Percentiles rank a stretch among this genome's conserved stretches.
Conservation (phyloP, 2,113 vertebrate genomes). For the Brienomyrus brachyistius region DNA sequence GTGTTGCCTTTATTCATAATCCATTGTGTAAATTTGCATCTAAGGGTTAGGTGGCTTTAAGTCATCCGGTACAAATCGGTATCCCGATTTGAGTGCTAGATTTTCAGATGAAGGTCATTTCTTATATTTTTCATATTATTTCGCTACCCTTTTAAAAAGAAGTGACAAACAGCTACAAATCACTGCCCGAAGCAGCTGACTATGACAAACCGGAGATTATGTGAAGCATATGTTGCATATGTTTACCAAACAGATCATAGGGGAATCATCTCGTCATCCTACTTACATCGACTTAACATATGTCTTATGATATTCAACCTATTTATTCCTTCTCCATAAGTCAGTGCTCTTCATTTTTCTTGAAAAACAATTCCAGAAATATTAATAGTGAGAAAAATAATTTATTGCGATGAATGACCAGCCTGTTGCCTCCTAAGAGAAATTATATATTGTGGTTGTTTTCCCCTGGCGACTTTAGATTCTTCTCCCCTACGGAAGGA, state of each 20-base stretch:
- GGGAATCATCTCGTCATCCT: not conserved
- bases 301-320: not conserved
- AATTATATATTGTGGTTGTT: not conserved
- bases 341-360: not conserved
- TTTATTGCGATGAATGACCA: not conserved
- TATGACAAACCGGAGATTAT: not conserved
- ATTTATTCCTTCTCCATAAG: not conserved
- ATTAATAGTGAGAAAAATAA: constrained; percentile 13
- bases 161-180: not conserved
- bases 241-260: not conserved
- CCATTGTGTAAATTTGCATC: not conserved
- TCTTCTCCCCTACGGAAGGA: not conserved
- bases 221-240: not conserved
- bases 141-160: not conserved
- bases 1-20: not conserved
- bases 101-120: not conserved
- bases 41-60: not conserved
- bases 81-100: not conserved
- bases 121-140: too few relatives aligned
- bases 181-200: not conserved
- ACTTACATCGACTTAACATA: not conserved
- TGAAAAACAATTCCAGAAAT: not conserved
- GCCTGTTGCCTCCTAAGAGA: not conserved
- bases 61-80: not conserved
- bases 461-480: not conserved